A percentile compares a stretch with the other conserved stretches of the same genome.
These are phyloP conservation scores for Gymnoscopelus braueri DNA, from an alignment of 2,797 vertebrate genomes.

Conservation along the genomic window DNA sequence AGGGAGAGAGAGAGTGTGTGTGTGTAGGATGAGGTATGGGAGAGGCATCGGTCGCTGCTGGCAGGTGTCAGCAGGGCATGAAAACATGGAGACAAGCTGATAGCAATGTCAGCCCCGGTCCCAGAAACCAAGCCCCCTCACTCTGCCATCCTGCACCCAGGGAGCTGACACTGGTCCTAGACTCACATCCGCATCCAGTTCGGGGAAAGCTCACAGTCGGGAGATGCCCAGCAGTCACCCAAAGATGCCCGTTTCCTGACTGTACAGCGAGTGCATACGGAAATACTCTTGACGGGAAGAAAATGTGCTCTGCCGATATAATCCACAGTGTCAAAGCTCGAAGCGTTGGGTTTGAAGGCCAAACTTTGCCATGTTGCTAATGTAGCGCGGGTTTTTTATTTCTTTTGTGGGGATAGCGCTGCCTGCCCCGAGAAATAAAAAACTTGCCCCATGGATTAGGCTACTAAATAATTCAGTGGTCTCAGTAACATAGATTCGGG, in stretches of 20 bases:
- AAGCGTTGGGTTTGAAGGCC: slow-evolving; percentile 38
- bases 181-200: slow-evolving; percentile 31
- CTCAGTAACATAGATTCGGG: slow-evolving; percentile 78
- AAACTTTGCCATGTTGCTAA: slow-evolving; percentile 45
- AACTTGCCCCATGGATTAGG: slow-evolving; percentile 64
- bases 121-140: slow-evolving; percentile 39
- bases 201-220: slow-evolving; percentile 36
- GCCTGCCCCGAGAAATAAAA: slow-evolving; percentile 56
- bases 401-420: slow-evolving; percentile 32
- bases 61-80: slow-evolving; percentile 77
- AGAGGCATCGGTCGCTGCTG: slow-evolving; percentile 63
- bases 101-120: slow-evolving; percentile 64
- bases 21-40: slow-evolving; percentile 47
- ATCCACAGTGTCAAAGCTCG: slow-evolving; percentile 45
- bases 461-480: slow-evolving; percentile 80
- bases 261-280: slow-evolving; percentile 46
- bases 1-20: slow-evolving; percentile 13
- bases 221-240: slow-evolving; percentile 69
- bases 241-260: slow-evolving; percentile 62
- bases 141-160: slow-evolving; percentile 49
- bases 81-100: slow-evolving; percentile 80
- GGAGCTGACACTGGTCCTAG: slow-evolving; percentile 52
- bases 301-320: slow-evolving; percentile 52
- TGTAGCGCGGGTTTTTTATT: slow-evolving; percentile 46
- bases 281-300: slow-evolving; percentile 59